phyloP scores from a whole-genome alignment of 2,113 vertebrate genomes.

The Gymnocephalus cernua region DNA sequence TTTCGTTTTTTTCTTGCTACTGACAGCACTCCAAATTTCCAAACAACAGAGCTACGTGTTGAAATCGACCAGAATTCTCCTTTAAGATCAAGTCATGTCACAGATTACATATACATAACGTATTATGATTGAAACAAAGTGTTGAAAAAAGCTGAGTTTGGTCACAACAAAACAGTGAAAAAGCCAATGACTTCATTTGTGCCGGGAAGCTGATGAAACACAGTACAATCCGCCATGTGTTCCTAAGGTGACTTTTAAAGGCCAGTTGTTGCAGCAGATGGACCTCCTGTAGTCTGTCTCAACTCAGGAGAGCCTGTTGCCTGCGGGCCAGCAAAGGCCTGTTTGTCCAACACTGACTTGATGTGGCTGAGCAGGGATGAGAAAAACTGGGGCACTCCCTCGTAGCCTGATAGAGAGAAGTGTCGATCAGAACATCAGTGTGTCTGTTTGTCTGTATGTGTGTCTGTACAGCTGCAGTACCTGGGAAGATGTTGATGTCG shows the following conservation, averaged over 20 bases:
- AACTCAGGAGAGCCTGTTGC: neutral
- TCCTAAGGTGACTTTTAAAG: neutral
- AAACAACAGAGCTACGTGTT: no score
- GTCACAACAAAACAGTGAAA: neutral
- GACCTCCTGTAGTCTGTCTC: neutral
- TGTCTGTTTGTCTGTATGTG: neutral
- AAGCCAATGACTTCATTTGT: neutral
- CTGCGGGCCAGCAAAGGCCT: neutral
- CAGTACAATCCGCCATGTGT: neutral
- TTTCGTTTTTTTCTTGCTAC: no score
- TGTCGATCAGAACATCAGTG: neutral
- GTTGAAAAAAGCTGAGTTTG: neutral
- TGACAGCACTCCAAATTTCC: no score
- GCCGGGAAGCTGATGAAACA: neutral
- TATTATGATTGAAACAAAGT: neutral
- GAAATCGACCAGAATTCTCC: no score
- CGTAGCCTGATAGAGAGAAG: slow-evolving; percentile 76
- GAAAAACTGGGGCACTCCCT: slow-evolving; percentile 85
- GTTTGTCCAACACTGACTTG: slow-evolving; percentile 72
- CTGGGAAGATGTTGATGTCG: slow-evolving; percentile 87
- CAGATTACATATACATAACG: slow-evolving; percentile 6
- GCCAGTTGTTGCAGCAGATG: neutral
- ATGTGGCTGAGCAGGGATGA: slow-evolving; percentile 81
- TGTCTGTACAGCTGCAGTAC: slow-evolving; percentile 43
- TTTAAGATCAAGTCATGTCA: neutral